Percentiles rank a stretch among this genome's conserved stretches.
Evolutionary conservation across 2,797 vertebrate species (phyloP).

Genomic region (Mus minutoides): DNA sequence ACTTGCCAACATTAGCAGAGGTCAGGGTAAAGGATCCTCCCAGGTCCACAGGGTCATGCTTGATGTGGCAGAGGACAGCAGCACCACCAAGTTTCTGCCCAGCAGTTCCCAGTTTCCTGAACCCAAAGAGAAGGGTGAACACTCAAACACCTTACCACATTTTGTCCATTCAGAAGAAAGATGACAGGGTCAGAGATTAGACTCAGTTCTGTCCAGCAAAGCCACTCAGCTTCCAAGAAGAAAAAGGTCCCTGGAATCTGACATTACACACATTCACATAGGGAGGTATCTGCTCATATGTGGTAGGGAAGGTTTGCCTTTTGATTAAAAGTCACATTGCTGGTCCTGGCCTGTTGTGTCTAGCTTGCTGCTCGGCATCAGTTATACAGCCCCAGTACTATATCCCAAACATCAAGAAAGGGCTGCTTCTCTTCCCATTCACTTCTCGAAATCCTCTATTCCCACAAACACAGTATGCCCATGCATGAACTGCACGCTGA

Average conservation of each 20-base stretch:
- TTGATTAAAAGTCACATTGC: background rate
- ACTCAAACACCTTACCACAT: background rate
- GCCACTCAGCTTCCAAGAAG: background rate
- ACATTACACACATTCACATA: background rate
- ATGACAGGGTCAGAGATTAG: background rate
- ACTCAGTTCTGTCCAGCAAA: background rate
- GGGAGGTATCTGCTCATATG: background rate
- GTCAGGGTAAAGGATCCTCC: constrained; percentile 95
- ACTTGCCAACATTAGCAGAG: constrained; percentile 95
- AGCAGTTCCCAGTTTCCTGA: constrained; percentile 97
- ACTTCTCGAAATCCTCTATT: background rate
- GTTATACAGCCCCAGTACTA: background rate
- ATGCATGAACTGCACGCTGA: accelerated
- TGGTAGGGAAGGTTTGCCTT: background rate
- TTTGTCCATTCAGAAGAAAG: constrained; percentile 57
- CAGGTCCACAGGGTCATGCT: constrained; percentile 95
- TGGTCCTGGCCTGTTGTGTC: background rate
- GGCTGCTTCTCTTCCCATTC: accelerated
- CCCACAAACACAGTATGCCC: accelerated
- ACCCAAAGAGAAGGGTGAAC: background rate
- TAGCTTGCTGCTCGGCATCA: background rate
- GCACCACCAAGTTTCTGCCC: constrained; percentile 98
- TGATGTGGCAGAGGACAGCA: constrained; percentile 97
- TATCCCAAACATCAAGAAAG: background rate
- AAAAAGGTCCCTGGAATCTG: background rate